phyloP scores from a whole-genome alignment of 2,113 vertebrate species.

The Protomyctophum bolini region DNA sequence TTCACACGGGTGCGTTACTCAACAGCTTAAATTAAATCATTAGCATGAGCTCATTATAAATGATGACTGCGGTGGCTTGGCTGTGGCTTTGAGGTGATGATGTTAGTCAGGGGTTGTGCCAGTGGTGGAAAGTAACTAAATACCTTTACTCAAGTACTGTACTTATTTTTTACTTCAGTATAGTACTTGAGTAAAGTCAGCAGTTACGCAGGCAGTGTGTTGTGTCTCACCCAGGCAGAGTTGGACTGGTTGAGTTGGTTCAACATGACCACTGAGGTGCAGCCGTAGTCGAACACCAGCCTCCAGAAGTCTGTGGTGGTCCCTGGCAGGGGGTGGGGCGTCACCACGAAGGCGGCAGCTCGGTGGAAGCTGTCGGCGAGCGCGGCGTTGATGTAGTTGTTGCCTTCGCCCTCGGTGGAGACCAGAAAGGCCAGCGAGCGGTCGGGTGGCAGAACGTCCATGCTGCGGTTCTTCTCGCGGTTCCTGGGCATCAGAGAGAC shows the following conservation, averaged over 20 bases:
- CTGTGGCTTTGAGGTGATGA: slow-evolving; percentile 46
- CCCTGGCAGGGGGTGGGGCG: slow-evolving; percentile 90
- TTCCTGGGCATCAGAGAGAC: slow-evolving; percentile 93
- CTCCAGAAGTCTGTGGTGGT: slow-evolving; percentile 96
- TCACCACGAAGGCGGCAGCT: slow-evolving; percentile 92
- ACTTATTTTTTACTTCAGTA: too few species aligned
- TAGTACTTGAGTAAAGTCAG: too few species aligned
- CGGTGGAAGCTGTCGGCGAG: slow-evolving; percentile 93
- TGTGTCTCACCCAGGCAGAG: slow-evolving; percentile 90
- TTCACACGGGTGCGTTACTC: slow-evolving; percentile 43
- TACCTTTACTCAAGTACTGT: too few species aligned
- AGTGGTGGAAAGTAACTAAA: too few species aligned
- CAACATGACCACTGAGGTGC: slow-evolving; percentile 96
- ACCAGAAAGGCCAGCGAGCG: slow-evolving; percentile 94
- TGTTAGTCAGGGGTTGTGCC: slow-evolving; percentile 31
- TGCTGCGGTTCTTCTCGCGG: slow-evolving; percentile 94
- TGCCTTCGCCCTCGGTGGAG: slow-evolving; percentile 88
- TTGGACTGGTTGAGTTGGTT: slow-evolving; percentile 98
- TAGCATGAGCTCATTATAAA: slow-evolving; percentile 68
- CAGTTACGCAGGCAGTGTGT: too few species aligned
- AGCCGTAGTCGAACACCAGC: slow-evolving; percentile 93
- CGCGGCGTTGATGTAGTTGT: slow-evolving; percentile 94
- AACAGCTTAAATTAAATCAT: slow-evolving; percentile 61
- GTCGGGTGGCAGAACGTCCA: slow-evolving; percentile 94
- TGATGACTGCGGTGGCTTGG: slow-evolving; percentile 57